Evolutionary conservation across 2,797 vertebrate genomes (phyloP), one percentile per base, ranked within the genome.

Genomic region (Cynopterus sphinx): DNA sequence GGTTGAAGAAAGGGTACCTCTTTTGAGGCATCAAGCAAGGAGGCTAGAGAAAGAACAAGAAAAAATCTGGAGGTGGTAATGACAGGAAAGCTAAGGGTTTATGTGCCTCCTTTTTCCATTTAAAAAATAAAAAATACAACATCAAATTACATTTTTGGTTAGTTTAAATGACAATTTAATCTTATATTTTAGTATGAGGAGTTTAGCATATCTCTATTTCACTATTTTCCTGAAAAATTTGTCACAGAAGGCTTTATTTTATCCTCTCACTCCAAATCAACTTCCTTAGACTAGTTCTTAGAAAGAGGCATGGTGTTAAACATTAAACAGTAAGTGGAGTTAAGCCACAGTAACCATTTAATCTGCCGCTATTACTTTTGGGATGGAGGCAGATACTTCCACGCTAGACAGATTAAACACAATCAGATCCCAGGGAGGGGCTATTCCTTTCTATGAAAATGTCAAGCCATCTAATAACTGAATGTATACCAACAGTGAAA

Each of bases 91-190:
- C 75, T 36, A 26, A 33, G 26, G 24, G 6, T 11, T 74, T 39
- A 28, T 16, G 21, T 9, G 33, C 3, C 26, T 70, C 36, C 39
- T 65, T 71, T 36, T 41, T 11, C 22, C n/a, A 71, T 11, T 43
- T 53, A 77, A 87, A 87, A 90, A 55, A 51, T 57, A 70, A 73
- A 28, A 86, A 61, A 75, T 1, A 79, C n/a, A 43, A 90, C 33
- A 94, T n/a, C 43, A 87, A 70, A 75, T 92, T 73, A 90, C 26
- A 87, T 46, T 90, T 92, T 74, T 70, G 89, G 28, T 65, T 61
- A n/a, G 9, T 88, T 68, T 91, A 75, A 88, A 91, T 65, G 61
- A 41, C 26, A 84, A 85, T 81, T 91, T 74, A 90, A 73, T 67
- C 21, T 28, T 57, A 41, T 67, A 33, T n/a, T 84, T 13, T 39